Conservation (phyloP, 2,113 vertebrate genomes). For the Geothlypis trichas region DNA sequence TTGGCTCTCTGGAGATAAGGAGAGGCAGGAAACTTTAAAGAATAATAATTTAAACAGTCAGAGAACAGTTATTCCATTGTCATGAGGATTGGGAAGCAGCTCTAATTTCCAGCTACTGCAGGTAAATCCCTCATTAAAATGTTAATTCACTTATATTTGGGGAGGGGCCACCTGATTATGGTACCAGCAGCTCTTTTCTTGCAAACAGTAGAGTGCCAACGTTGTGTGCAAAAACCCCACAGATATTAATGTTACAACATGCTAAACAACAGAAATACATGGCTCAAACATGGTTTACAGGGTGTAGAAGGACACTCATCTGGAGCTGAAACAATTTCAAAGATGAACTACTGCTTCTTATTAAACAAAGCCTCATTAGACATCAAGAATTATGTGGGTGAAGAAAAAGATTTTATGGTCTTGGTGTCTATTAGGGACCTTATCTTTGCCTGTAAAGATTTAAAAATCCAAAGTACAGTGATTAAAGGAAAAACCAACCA, state of each 20-base stretch:
- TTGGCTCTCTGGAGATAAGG: background rate
- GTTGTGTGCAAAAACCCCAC: background rate
- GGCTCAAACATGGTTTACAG: background rate
- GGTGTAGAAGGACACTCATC: background rate
- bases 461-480: background rate
- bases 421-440: background rate
- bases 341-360: background rate
- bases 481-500: background rate
- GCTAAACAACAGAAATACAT: background rate
- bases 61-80: background rate
- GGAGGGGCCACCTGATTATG: background rate
- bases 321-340: background rate
- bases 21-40: background rate
- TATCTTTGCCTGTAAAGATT: background rate
- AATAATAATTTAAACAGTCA: background rate
- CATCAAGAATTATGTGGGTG: background rate
- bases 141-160: background rate
- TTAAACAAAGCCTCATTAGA: background rate
- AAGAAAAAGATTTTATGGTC: background rate
- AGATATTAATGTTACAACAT: background rate
- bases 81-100: background rate
- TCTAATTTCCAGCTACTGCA: constrained; percentile 1
- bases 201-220: background rate
- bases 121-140: background rate
- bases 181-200: background rate